Evolutionary conservation across 2,113 vertebrate species (phyloP).

Genomic region (Austrofundulus limnaeus): DNA sequence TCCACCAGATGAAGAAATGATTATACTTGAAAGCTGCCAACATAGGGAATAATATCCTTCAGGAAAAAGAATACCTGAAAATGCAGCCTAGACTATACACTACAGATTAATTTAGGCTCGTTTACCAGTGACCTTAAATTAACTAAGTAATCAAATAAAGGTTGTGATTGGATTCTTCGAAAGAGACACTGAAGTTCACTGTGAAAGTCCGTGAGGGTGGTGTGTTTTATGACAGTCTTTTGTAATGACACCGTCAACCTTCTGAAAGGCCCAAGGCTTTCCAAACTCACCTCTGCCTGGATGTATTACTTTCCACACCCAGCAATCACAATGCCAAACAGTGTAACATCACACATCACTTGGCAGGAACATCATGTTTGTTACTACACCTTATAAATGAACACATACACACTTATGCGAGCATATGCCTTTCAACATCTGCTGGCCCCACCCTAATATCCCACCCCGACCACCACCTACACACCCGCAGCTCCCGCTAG

Average conservation of each 20-base stretch:
- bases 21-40: constrained; percentile 23
- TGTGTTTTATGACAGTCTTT: not conserved
- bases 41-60: constrained; percentile 8
- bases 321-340: constrained; percentile 7
- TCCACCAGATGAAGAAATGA: constrained; percentile 16
- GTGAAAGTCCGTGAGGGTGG: not conserved
- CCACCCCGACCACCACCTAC: constrained; percentile 65
- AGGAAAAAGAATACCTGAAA: constrained; percentile 20
- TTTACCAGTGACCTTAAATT: not conserved
- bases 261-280: constrained; percentile 15
- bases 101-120: constrained; percentile 12
- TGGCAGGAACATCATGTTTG: constrained; percentile 23
- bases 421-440: constrained; percentile 48
- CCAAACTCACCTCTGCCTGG: constrained; percentile 17
- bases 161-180: not conserved
- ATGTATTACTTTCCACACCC: constrained; percentile 1
- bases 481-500: constrained; percentile 63
- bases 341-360: constrained; percentile 29
- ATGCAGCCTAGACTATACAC: constrained; percentile 15
- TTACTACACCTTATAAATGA: constrained; percentile 12
- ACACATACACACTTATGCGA: constrained; percentile 29
- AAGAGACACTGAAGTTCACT: not conserved
- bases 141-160: not conserved
- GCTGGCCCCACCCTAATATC: constrained; percentile 44
- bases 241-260: constrained; percentile 10